Evolutionary conservation across 1,140 invertebrate genomes (phyloP), one percentile per base, ranked within the genome.

Genomic region (Phymorhynchus buccinoides): DNA sequence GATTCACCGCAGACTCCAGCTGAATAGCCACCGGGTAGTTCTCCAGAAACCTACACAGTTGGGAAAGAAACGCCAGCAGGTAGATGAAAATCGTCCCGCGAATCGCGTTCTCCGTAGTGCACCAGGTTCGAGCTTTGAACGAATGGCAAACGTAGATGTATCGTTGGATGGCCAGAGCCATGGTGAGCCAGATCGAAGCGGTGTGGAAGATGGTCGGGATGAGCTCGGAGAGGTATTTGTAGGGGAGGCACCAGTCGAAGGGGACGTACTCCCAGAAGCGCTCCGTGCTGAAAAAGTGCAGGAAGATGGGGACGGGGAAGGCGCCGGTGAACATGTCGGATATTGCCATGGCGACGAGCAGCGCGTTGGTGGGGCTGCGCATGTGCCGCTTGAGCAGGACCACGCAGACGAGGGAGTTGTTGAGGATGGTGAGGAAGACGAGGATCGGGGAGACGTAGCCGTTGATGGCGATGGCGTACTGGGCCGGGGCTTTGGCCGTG

Each of bases 91-190:
- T 94, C 4, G 97, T 95, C 86, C 96, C 96, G 86, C 96, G 96
- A 88, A 96, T 95, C 1, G 97, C 97, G 3, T 96, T 95, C 0
- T 96, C 95, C 94, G 97, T 96, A 0, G 97, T 98, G 92, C 97
- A 98, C 95, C 96, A 97, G 95, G 96, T 85, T 95, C 94, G 82
- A 0, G 97, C 97, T 85, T 96, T 95, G 1, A 96, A 96, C 3
- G 97, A 96, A 92, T 98, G 97, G 90, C 97, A 98, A 0, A 98
- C 96, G 93, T 97, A 98, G 85, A 98, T 97, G 93, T 98, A 98
- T 83, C 92, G 77, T 93, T 98, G 97, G 1, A 97, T 96, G 3
- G 97, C 97, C 41, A 98, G 93, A 1, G 96, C 96, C 83, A 98
- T 93, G 0, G 97, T 98, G 85, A 98, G 86, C 92, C 97, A 98